Evolutionary conservation across 2,797 vertebrate genomes (phyloP).

Genomic region (Channallabes apus): DNA sequence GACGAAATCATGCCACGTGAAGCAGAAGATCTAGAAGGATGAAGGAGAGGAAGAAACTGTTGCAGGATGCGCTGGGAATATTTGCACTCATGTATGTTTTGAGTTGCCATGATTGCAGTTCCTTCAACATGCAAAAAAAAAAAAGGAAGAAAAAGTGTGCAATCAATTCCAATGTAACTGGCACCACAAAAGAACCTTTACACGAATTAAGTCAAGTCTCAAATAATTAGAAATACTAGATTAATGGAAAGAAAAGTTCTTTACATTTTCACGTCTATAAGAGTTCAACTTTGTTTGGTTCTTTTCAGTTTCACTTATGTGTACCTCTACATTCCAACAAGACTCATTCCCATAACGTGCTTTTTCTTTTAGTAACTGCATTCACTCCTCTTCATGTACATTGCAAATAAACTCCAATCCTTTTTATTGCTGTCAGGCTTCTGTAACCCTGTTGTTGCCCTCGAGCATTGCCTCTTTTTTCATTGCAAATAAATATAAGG

Average conservation of each 20-base stretch:
- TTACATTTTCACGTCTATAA: not conserved
- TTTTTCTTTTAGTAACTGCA: not conserved
- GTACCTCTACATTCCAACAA: not conserved
- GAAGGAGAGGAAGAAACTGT: not conserved
- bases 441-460: not conserved
- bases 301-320: not conserved
- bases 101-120: not conserved
- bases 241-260: not conserved
- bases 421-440: not conserved
- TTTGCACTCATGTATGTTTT: too few species aligned
- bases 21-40: slow-evolving; percentile 10
- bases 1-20: not conserved
- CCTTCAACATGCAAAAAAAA: not conserved
- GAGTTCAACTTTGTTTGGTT: not conserved
- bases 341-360: not conserved
- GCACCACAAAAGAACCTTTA: not conserved
- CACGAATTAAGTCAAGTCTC: not conserved
- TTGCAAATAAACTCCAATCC: too few species aligned
- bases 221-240: not conserved
- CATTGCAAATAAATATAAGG: not conserved
- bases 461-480: not conserved
- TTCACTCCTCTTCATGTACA: not conserved
- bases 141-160: not conserved
- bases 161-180: not conserved
- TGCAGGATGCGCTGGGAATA: not conserved